Evolutionary conservation across 2,888 invertebrate genomes (phyloP).

Genomic region (Galerucella calmariensis): DNA sequence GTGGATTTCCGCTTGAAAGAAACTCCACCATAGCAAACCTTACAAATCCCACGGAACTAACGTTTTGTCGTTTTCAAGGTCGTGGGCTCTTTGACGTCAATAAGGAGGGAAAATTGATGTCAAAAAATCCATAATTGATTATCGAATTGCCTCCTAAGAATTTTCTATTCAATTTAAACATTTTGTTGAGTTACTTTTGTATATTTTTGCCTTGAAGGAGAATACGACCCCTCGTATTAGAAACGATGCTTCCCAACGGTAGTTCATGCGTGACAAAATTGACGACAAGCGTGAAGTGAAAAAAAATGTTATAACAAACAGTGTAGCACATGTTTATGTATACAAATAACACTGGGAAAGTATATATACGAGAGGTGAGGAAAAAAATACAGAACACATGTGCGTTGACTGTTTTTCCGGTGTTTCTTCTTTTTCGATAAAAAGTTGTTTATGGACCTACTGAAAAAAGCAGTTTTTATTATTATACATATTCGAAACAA

Average conservation of each 20-base stretch:
- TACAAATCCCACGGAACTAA: no score
- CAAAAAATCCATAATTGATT: no score
- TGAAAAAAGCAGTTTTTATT: neutral
- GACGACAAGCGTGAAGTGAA: neutral
- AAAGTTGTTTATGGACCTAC: neutral
- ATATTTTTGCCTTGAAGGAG: no score
- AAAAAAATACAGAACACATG: conserved; percentile 1
- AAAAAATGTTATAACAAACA: conserved; percentile 12
- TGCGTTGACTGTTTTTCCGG: conserved; percentile 1
- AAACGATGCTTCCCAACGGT: neutral
- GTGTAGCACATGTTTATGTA: conserved; percentile 12
- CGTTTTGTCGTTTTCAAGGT: no score
- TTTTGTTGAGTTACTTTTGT: no score
- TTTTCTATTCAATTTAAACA: no score
- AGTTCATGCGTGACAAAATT: conserved; percentile 3
- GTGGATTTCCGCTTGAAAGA: no score
- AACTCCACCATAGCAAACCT: no score
- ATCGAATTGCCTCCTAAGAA: no score
- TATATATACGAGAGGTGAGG: neutral
- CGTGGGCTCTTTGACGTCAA: no score
- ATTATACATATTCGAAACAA: no score
- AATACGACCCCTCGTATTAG: conserved; percentile 1
- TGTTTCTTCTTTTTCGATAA: neutral
- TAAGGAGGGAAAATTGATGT: no score
- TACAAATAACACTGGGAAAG: neutral